Base-by-base conservation (phyloP, 2,888 invertebrate species). In the Caenorhabditis virilis region DNA sequence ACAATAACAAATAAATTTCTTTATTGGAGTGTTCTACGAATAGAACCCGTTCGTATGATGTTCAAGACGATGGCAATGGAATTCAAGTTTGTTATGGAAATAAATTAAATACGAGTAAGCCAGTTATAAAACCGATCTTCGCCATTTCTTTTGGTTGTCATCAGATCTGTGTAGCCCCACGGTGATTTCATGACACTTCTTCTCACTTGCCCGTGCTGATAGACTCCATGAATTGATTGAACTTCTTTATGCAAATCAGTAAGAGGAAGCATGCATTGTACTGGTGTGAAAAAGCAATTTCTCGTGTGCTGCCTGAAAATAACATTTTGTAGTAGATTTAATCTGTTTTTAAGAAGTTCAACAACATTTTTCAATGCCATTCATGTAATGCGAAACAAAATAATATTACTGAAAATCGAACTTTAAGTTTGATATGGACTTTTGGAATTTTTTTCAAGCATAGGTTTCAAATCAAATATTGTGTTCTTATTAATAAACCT, bases 231-330 rank as follows among this genome's bases (percentile, higher is more conserved):
- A 7, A 65, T 48, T 2, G 64, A 59, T 46, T 52, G 64, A 6
- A 65, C 38, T 27, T 65, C 59, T 48, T 56, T 65, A 47, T 65
- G 64, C 13, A 59, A 48, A n/a, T 55, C 55, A 2, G 51, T 48
- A 13, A 45, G 6, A 2, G 64, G 64, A 6, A 65, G 48, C 59
- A 65, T 55, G 45, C 64, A 65, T 56, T 65, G 64, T 25, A 65
- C 64, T 11, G 64, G 64, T 2, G 64, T 65, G 59, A 49, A 59
- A 50, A 65, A 65, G 42, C 64, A 65, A 43, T 65, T 65, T 1
- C 64, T 55, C 26, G 42, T 52, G 49, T 65, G 64, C 27, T 49
- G 39, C 20, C 54, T n/a, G n/a, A n/a, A n/a, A n/a, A n/a, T n/a
- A n/a, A n/a, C n/a, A n/a, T n/a, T n/a, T n/a, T n/a, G n/a, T n/a